Evolutionary conservation across 2,888 invertebrate genomes (phyloP).

Genomic region (Osedax fenrisi): DNA sequence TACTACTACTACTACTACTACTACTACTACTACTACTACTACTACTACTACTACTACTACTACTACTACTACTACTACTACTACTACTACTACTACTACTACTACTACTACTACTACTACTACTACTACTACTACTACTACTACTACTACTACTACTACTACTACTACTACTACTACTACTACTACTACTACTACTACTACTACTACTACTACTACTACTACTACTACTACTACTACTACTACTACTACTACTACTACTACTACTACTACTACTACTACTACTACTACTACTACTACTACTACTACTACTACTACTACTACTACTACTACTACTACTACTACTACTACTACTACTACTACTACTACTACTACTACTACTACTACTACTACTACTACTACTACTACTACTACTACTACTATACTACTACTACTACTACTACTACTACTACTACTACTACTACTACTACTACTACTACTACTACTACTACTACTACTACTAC

Average conservation of each 20-base stretch:
- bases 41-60: neutral
- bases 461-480: neutral
- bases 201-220: conserved; percentile 7
- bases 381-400: neutral
- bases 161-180: conserved; percentile 6
- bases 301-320: neutral
- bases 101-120: conserved; percentile 3
- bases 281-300: neutral
- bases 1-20: conserved; percentile 11
- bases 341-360: neutral
- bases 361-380: neutral
- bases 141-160: neutral
- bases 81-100: conserved; percentile 12
- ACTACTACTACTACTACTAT: neutral
- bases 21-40: conserved; percentile 22
- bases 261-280: conserved; percentile 6
- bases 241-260: neutral
- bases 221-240: neutral
- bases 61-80: neutral
- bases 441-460: conserved; percentile 8
- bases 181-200: neutral
- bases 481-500: neutral
- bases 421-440: too few relatives aligned
- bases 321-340: neutral
- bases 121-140: conserved; percentile 3